Conservation (phyloP, 2,888 invertebrate genomes). For the Scaptodrosophila latifasciaeformis region DNA sequence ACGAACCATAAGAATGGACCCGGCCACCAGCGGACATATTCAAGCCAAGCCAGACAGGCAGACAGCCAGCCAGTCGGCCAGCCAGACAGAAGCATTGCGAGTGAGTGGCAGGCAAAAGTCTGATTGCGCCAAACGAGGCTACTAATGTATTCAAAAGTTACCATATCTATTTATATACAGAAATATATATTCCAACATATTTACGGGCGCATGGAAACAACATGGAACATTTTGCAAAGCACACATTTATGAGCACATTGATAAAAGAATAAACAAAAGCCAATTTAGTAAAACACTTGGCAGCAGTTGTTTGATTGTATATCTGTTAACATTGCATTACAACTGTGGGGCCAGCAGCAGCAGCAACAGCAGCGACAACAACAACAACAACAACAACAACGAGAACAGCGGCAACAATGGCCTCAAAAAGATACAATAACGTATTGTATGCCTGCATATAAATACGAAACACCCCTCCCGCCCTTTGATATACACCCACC, state of each 20-base stretch:
- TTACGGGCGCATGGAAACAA: slow-evolving; percentile 29
- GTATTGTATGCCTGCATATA: slow-evolving; percentile 38
- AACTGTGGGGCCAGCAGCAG: slow-evolving; percentile 24
- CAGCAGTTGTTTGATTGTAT: slow-evolving; percentile 55
- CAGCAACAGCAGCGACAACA: slow-evolving; percentile 16
- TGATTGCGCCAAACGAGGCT: slow-evolving; percentile 56
- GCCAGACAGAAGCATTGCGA: too few relatives aligned
- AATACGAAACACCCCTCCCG: slow-evolving; percentile 12
- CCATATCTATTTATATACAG: slow-evolving; percentile 24
- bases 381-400: slow-evolving; percentile 7
- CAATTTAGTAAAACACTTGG: slow-evolving; percentile 47
- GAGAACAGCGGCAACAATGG: slow-evolving; percentile 8
- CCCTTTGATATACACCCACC: neutral
- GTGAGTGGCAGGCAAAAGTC: slow-evolving; percentile 44
- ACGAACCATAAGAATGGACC: slow-evolving; percentile 33
- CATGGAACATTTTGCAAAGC: slow-evolving; percentile 7
- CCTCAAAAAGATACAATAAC: slow-evolving; percentile 38
- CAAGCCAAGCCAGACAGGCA: slow-evolving; percentile 12
- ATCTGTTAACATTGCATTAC: slow-evolving; percentile 45
- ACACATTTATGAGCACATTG: slow-evolving; percentile 35
- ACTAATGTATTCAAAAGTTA: slow-evolving; percentile 58
- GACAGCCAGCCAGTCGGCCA: too few relatives aligned
- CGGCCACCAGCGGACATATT: slow-evolving; percentile 9
- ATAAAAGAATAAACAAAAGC: slow-evolving; percentile 50
- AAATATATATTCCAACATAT: slow-evolving; percentile 41